Evolutionary conservation across 1,140 invertebrate genomes (phyloP), one percentile per base, ranked within the genome.

Genomic region (Latrodectus geometricus): DNA sequence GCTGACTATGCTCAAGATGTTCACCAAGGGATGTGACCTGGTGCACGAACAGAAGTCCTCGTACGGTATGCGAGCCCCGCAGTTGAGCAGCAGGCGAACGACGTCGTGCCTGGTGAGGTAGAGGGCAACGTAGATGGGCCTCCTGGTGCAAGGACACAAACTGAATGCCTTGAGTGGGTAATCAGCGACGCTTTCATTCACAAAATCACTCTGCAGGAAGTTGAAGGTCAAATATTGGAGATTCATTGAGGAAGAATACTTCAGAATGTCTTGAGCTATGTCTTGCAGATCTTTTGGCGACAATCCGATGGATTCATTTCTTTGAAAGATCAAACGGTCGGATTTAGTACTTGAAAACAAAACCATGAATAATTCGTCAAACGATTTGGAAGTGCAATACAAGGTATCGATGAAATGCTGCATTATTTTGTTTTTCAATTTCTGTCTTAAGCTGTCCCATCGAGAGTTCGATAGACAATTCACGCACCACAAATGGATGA

Each of bases 371-470:
- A 85, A 20, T 61, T 85, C 83, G 49, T 85, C 83, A 72, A 85
- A 85, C 0, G 74, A 61, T n/a, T 78, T 75, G 12, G 83, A 85
- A 9, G 83, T 85, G n/a, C 83, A 85, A 52, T 85, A 85, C 5
- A 85, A 17, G 54, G 83, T 85, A 69, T 85, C 65, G 17, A 84
- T 56, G 15, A 75, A 84, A 76, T 84, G 70, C n/a, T 68, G 72
- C 48, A 84, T 84, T 48, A 84, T 48, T 15, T 70, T 70, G 9
- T 84, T 68, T 20, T 70, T 74, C 15, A 84, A 17, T 2, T 50
- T 49, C 12, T 52, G 54, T 52, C 49, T 20, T 15, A 84, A 35
- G 49, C 48, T 66, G 11, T 76, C 54, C 54, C 72, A 84, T 52
- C 68, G 66, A 12, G 81, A 12, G 66, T 21, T 50, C 21, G 72